A percentile compares a stretch with the other conserved stretches of the same genome.
phyloP scores from a whole-genome alignment of 1,140 invertebrate species.

The Dryas iulia region DNA sequence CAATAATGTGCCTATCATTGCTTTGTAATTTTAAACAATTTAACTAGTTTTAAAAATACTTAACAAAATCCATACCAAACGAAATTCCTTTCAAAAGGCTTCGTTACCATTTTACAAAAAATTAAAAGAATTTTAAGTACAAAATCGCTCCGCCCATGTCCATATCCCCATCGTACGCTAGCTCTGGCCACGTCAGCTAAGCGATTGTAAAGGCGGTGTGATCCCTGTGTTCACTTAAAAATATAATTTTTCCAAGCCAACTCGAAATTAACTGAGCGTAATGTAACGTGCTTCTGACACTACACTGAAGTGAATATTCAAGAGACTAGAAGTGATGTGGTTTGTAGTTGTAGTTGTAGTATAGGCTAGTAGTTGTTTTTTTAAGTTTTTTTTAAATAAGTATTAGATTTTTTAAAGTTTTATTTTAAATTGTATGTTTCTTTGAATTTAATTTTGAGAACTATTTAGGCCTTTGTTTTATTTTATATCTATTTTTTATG shows the following conservation, averaged over 20 bases:
- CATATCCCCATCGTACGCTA: conserved; percentile 4
- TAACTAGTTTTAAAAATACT: too few species aligned
- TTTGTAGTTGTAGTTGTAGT: neutral
- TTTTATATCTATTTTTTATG: too few species aligned
- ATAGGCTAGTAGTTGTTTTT: too few species aligned
- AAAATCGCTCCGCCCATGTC: conserved; percentile 36
- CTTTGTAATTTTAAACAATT: too few species aligned
- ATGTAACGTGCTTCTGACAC: conserved; percentile 21
- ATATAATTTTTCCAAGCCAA: conserved; percentile 37
- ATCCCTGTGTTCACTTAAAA: conserved; percentile 53
- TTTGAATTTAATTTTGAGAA: too few species aligned
- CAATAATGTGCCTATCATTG: too few species aligned
- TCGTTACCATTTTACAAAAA: neutral
- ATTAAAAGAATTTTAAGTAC: neutral
- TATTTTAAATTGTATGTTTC: too few species aligned
- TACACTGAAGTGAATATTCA: neutral
- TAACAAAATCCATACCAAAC: too few species aligned
- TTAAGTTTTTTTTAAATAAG: too few species aligned
- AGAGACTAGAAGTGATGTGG: neutral
- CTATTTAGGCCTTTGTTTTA: too few species aligned
- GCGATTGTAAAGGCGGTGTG: conserved; percentile 65
- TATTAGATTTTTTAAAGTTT: too few species aligned
- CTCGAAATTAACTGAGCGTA: conserved; percentile 22
- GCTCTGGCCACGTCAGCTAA: conserved; percentile 57
- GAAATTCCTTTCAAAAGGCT: too few species aligned